phyloP scores from a whole-genome alignment of 2,797 vertebrate species.

The Ficedula albicollis region DNA sequence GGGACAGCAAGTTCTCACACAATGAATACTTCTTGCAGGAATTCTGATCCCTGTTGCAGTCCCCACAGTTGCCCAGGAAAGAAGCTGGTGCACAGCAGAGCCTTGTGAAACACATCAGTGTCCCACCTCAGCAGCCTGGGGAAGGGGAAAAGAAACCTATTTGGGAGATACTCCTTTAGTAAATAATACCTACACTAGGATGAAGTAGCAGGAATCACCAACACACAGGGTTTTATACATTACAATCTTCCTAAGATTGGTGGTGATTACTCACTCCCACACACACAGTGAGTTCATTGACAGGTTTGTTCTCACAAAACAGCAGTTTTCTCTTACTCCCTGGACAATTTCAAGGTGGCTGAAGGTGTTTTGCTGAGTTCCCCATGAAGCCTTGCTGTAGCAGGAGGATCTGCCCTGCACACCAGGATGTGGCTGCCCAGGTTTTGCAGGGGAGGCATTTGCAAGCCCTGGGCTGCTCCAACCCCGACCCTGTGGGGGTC shows the following conservation, averaged over 20 bases:
- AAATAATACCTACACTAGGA: not conserved
- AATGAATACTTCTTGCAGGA: not conserved
- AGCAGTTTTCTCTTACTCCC: not conserved
- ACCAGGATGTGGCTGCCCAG: rapidly evolving
- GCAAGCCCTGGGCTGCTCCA: not conserved
- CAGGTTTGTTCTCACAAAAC: not conserved
- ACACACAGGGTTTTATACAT: not conserved
- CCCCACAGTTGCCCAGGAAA: not conserved
- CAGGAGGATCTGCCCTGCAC: not conserved
- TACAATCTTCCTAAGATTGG: not conserved
- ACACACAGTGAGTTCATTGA: rapidly evolving
- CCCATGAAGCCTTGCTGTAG: not conserved
- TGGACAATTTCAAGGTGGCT: not conserved
- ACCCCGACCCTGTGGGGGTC: too few species aligned
- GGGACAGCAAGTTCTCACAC: not conserved
- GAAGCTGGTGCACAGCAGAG: not conserved
- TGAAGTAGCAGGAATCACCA: not conserved
- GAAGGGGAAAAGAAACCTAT: not conserved
- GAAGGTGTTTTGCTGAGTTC: not conserved
- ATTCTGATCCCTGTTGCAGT: not conserved
- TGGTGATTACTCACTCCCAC: not conserved
- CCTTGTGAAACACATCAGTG: not conserved
- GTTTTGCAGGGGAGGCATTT: not conserved
- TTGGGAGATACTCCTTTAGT: not conserved
- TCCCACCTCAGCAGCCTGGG: not conserved